Evolutionary conservation across 2,113 vertebrate genomes (phyloP).

Genomic region (Calidris pygmaea): DNA sequence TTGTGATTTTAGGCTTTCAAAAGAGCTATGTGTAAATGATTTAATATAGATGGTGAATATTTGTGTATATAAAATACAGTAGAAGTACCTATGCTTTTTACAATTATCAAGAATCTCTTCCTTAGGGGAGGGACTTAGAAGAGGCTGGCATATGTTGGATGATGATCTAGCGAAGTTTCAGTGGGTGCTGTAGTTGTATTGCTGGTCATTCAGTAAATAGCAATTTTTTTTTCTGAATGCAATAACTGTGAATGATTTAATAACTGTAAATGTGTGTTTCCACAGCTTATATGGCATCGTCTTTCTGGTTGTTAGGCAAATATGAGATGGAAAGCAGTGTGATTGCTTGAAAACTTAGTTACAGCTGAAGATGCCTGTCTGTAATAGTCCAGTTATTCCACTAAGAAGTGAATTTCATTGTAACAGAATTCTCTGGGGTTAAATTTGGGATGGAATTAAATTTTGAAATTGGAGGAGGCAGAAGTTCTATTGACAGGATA

Average conservation of each 20-base stretch:
- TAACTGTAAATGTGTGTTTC: not conserved
- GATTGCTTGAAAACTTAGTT: not conserved
- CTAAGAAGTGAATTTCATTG: not conserved
- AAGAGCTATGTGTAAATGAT: not conserved
- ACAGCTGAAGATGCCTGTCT: not conserved
- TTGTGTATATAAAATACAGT: not conserved
- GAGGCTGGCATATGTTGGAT: not conserved
- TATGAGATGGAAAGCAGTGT: not conserved
- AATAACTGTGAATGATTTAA: not conserved
- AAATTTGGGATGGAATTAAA: not conserved
- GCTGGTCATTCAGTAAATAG: not conserved
- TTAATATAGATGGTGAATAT: not conserved
- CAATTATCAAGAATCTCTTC: not conserved
- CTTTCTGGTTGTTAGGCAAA: not conserved
- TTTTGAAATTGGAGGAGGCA: not conserved
- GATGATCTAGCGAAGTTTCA: not conserved
- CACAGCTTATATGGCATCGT: not conserved
- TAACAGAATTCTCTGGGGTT: slow-evolving; percentile 3
- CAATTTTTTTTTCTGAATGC: not conserved
- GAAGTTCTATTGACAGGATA: slow-evolving; percentile 8
- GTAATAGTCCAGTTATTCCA: not conserved
- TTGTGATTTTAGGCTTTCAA: not conserved
- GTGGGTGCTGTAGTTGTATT: not conserved
- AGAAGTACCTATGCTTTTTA: not conserved
- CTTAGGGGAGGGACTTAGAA: not conserved